phyloP scores from a whole-genome alignment of 1,140 invertebrate genomes.

The Atopsyche davidsoni region DNA sequence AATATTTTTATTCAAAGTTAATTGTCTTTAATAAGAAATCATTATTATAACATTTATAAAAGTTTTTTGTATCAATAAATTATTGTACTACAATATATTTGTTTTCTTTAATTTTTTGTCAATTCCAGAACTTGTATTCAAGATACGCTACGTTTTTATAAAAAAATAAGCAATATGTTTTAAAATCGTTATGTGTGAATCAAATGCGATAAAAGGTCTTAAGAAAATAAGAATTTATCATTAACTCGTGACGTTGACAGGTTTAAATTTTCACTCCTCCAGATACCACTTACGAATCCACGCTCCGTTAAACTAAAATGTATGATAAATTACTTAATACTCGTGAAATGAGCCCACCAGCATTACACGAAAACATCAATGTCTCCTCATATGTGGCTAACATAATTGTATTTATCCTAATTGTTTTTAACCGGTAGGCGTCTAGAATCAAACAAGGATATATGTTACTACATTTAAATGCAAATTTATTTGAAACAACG shows the following conservation, averaged over 20 bases:
- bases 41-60: too few species aligned
- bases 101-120: too few species aligned
- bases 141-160: too few species aligned
- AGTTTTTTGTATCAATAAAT: too few species aligned
- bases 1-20: too few species aligned
- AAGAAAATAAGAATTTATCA: slow-evolving; percentile 15
- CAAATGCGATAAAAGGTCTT: too few species aligned
- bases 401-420: slow-evolving; percentile 12
- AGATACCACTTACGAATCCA: slow-evolving; percentile 6
- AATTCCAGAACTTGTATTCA: too few species aligned
- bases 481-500: background rate
- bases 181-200: too few species aligned
- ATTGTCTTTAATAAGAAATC: too few species aligned
- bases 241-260: slow-evolving; percentile 18
- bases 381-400: slow-evolving; percentile 15
- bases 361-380: background rate
- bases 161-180: too few species aligned
- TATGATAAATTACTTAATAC: slow-evolving; percentile 24
- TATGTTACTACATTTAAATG: slow-evolving; percentile 16
- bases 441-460: slow-evolving; percentile 5
- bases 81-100: too few species aligned
- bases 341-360: slow-evolving; percentile 4
- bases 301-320: background rate
- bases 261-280: slow-evolving; percentile 18
- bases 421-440: slow-evolving; percentile 8